These are phyloP conservation scores for Venusia cambrica DNA, from an alignment of 2,888 invertebrate species.

Conservation along the genomic window DNA sequence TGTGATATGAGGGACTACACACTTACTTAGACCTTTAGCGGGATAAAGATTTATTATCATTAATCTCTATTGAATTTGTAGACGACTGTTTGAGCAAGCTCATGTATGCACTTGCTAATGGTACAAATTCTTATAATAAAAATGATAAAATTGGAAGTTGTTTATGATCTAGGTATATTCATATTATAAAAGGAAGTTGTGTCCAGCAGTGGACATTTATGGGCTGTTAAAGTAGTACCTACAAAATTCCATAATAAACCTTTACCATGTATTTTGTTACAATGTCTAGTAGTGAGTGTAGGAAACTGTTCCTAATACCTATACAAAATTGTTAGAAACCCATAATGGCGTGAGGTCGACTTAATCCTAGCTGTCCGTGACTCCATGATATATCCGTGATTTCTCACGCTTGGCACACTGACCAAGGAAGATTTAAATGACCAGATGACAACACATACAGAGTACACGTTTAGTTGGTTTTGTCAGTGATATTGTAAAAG, in stretches of 20 bases:
- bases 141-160: too few relatives aligned
- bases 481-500: too few relatives aligned
- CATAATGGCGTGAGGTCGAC: constrained; percentile 22
- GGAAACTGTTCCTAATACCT: too few relatives aligned
- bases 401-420: constrained; percentile 60
- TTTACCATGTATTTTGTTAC: too few relatives aligned
- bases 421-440: constrained; percentile 50
- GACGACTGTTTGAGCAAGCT: constrained; percentile 15
- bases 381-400: constrained; percentile 43
- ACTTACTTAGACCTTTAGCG: constrained; percentile 28
- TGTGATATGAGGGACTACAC: constrained; percentile 30
- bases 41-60: constrained; percentile 30
- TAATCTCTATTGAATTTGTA: constrained; percentile 20
- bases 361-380: constrained; percentile 35
- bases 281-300: too few relatives aligned
- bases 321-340: constrained; percentile 7
- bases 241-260: too few relatives aligned
- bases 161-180: too few relatives aligned
- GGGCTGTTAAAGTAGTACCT: too few relatives aligned
- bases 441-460: constrained; percentile 52
- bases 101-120: constrained; percentile 10
- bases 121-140: constrained; percentile 4
- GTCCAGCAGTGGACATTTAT: too few relatives aligned
- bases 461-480: constrained; percentile 30
- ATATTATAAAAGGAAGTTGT: background rate